Conservation (phyloP, 2,797 vertebrate genomes). For the Periparus ater region DNA sequence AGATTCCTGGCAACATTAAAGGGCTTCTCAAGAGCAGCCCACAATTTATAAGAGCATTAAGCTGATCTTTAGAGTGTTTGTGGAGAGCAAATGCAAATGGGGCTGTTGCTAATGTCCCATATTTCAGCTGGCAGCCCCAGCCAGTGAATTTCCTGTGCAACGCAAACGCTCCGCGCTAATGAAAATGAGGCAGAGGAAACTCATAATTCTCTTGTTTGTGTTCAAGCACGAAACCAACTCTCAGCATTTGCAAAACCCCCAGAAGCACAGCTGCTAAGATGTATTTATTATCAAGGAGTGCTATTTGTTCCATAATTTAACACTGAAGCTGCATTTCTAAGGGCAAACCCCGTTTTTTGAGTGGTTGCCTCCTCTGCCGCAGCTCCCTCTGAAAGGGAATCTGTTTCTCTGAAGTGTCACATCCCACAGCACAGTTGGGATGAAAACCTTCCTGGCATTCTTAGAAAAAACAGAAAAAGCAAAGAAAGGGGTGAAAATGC, state of each 20-base stretch:
- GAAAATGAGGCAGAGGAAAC: background rate
- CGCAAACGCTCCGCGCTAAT: background rate
- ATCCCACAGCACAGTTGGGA: background rate
- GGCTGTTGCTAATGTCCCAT: background rate
- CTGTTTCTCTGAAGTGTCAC: background rate
- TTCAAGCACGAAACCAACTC: background rate
- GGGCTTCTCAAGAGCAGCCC: background rate
- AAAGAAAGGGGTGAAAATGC: background rate
- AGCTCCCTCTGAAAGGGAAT: background rate
- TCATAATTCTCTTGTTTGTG: background rate
- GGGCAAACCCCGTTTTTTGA: background rate
- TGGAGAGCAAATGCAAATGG: background rate
- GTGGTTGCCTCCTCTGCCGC: background rate
- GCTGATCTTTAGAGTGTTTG: background rate
- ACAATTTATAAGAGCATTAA: background rate
- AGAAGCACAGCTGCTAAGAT: background rate
- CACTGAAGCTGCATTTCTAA: background rate
- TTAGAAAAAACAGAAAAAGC: background rate
- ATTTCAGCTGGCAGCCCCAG: conserved; percentile 7
- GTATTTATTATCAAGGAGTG: conserved; percentile 16
- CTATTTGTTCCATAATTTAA: conserved; percentile 31
- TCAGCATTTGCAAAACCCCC: background rate
- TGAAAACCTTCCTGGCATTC: background rate
- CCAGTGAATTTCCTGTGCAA: background rate
- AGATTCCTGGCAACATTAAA: background rate